Percentiles rank a stretch among this genome's conserved stretches.
Evolutionary conservation across 2,888 invertebrate genomes (phyloP).

Genomic region (Perizoma flavofasciatum): DNA sequence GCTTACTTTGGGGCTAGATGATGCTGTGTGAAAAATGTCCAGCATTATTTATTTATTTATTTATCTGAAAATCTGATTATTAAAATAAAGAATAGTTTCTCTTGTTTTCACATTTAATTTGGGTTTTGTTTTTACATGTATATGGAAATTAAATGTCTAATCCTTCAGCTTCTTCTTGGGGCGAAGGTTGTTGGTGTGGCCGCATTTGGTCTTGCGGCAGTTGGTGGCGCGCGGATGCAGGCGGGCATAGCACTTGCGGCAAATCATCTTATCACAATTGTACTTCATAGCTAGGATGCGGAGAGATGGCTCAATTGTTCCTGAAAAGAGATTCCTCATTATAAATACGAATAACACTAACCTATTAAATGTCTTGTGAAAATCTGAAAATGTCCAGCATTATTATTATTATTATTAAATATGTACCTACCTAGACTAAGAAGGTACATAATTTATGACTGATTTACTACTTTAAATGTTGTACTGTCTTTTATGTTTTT

Average conservation of each 20-base stretch:
- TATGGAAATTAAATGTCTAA: slow-evolving; percentile 49
- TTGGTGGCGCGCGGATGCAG: slow-evolving; percentile 99
- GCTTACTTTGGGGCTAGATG: too few species aligned
- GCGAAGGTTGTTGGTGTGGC: slow-evolving; percentile 99
- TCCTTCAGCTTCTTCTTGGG: slow-evolving; percentile 99
- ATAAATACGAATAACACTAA: background rate
- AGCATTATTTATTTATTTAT: too few species aligned
- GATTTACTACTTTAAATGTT: too few species aligned
- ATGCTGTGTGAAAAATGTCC: too few species aligned
- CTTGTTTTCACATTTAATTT: slow-evolving; percentile 32
- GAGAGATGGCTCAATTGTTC: slow-evolving; percentile 99
- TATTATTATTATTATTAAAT: too few species aligned
- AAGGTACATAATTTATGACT: too few species aligned
- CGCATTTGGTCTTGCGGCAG: slow-evolving; percentile 99
- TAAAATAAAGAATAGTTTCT: too few species aligned
- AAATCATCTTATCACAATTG: slow-evolving; percentile 99
- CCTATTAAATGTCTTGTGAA: too few species aligned
- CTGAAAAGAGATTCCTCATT: slow-evolving; percentile 53
- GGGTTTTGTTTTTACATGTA: slow-evolving; percentile 4
- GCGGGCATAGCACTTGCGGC: slow-evolving; percentile 99
- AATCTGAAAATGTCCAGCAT: too few species aligned
- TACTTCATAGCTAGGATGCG: slow-evolving; percentile 99
- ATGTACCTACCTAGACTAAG: too few species aligned
- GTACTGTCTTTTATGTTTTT: too few species aligned
- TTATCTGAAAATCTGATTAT: too few species aligned